Conservation (phyloP, 2,888 invertebrate species). For the Pyrrhosoma nymphula region DNA sequence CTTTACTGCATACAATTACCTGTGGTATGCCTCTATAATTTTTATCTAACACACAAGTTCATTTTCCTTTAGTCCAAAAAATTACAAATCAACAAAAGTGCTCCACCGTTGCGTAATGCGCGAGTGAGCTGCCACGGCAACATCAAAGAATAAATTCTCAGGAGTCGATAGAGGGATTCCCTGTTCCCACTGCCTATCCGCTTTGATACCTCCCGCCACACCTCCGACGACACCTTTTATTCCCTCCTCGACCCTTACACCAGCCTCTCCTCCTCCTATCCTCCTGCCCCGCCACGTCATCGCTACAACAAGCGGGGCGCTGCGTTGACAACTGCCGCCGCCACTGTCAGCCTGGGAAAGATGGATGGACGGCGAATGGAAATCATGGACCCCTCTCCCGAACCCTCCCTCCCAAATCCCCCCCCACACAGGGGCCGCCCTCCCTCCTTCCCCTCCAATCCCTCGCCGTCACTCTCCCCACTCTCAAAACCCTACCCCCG, state of each 20-base stretch:
- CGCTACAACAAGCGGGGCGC: slow-evolving; percentile 61
- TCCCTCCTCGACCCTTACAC: slow-evolving; percentile 10
- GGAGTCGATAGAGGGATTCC: not conserved
- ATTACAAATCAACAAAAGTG: too few species aligned
- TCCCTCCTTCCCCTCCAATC: not conserved
- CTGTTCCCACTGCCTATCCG: not conserved
- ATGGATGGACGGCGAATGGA: slow-evolving; percentile 84
- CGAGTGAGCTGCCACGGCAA: not conserved
- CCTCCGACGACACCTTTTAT: slow-evolving; percentile 56
- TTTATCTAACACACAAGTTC: too few species aligned
- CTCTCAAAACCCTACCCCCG: not conserved
- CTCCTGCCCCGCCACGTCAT: slow-evolving; percentile 48
- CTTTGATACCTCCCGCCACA: slow-evolving; percentile 2
- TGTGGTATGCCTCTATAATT: too few species aligned
- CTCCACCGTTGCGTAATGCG: too few species aligned
- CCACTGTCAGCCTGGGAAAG: slow-evolving; percentile 75
- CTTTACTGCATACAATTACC: too few species aligned
- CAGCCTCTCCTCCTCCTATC: not conserved
- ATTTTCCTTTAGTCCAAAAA: too few species aligned
- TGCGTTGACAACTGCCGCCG: slow-evolving; percentile 65
- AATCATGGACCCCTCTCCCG: slow-evolving; percentile 78
- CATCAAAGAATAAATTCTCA: not conserved
- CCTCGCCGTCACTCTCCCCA: not conserved
- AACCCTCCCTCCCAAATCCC: not conserved
- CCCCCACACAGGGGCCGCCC: not conserved